Percentiles rank a stretch among this genome's conserved stretches.
These are phyloP conservation scores for Ailuropoda melanoleuca DNA, from an alignment of 2,113 vertebrate genomes.

Conservation along the genomic window DNA sequence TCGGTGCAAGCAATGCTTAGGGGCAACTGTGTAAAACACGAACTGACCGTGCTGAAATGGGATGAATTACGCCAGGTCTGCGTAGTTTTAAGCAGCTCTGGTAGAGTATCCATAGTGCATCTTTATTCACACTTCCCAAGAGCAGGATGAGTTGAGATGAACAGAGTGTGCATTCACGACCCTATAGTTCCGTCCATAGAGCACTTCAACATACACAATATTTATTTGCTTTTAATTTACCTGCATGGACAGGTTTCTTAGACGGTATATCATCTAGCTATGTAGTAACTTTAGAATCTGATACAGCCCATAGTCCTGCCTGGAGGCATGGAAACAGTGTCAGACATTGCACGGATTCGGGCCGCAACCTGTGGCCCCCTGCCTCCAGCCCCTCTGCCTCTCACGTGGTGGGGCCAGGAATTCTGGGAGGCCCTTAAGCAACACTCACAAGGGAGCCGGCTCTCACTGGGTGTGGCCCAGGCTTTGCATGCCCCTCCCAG, in stretches of 20 bases:
- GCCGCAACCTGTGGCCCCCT: neutral
- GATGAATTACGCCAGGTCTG: neutral
- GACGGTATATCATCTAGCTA: neutral
- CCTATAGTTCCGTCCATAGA: neutral
- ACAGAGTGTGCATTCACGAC: neutral
- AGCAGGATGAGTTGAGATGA: neutral
- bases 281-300: neutral
- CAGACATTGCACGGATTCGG: neutral
- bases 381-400: neutral
- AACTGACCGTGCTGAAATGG: neutral
- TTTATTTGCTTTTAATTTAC: neutral
- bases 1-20: neutral
- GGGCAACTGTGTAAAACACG: neutral
- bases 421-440: neutral
- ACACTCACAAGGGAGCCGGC: neutral
- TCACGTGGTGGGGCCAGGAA: neutral
- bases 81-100: neutral
- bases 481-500: neutral
- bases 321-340: neutral
- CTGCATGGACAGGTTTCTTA: neutral
- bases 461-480: neutral
- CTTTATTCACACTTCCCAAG: neutral
- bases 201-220: neutral
- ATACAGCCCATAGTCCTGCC: neutral
- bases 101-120: neutral